Evolutionary conservation across 1,140 invertebrate genomes (phyloP).

Genomic region (Contarinia nasturtii): DNA sequence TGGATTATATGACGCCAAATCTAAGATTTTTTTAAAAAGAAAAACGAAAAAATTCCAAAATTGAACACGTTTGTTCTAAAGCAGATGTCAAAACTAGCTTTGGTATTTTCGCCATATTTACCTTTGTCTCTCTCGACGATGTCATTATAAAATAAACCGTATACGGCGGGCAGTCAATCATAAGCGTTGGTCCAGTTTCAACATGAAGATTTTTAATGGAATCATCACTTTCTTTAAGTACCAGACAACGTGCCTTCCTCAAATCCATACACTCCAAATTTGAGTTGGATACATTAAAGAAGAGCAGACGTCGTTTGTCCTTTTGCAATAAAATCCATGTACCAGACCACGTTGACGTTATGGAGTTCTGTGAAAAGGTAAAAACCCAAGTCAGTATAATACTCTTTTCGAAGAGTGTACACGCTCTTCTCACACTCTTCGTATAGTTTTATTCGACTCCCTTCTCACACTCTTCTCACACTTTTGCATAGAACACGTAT

Average conservation of each 20-base stretch:
- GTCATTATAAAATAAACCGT: slow-evolving; percentile 53
- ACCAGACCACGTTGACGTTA: slow-evolving; percentile 49
- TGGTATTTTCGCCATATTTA: not conserved
- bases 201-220: slow-evolving; percentile 27
- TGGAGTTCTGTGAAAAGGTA: slow-evolving; percentile 30
- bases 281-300: slow-evolving; percentile 32
- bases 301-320: slow-evolving; percentile 44
- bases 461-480: too few species aligned
- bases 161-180: slow-evolving; percentile 41
- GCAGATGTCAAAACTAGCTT: not conserved
- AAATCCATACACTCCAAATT: slow-evolving; percentile 47
- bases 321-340: slow-evolving; percentile 53
- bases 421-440: too few species aligned
- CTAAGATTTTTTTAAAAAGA: slow-evolving; percentile 13
- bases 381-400: too few species aligned
- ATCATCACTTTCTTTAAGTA: slow-evolving; percentile 29
- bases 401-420: too few species aligned
- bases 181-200: slow-evolving; percentile 37
- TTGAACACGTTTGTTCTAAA: slow-evolving; percentile 1
- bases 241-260: slow-evolving; percentile 61
- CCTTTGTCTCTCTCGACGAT: slow-evolving; percentile 36
- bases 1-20: slow-evolving; percentile 54
- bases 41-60: too few species aligned
- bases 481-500: too few species aligned
- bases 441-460: too few species aligned